phyloP scores from a whole-genome alignment of 2,888 invertebrate species.

The Pogonocherus hispidulus region DNA sequence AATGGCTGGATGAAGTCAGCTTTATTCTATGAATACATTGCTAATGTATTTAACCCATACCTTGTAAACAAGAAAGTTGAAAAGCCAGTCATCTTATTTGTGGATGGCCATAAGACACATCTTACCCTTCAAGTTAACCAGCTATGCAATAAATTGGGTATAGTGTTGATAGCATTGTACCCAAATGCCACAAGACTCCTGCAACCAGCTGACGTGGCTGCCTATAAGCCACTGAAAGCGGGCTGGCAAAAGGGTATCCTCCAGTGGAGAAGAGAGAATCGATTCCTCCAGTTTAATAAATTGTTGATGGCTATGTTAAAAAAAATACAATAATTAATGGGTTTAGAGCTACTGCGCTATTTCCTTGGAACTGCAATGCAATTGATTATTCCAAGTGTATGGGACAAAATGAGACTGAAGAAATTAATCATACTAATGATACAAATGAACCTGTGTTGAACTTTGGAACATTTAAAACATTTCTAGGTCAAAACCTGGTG shows the following conservation, averaged over 20 bases:
- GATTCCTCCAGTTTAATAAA: background rate
- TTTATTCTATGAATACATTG: conserved; percentile 37
- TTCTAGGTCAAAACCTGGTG: too few species aligned
- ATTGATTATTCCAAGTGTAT: background rate
- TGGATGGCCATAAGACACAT: conserved; percentile 36
- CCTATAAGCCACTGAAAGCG: conserved; percentile 51
- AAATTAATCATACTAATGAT: too few species aligned
- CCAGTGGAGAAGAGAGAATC: background rate
- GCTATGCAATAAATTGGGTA: conserved; percentile 36
- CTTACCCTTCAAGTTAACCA: too few species aligned
- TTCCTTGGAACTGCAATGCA: background rate
- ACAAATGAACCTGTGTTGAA: too few species aligned
- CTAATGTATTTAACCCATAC: conserved; percentile 31
- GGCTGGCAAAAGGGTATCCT: conserved; percentile 40
- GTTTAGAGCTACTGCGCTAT: background rate
- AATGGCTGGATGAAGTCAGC: conserved; percentile 45
- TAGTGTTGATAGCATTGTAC: conserved; percentile 53
- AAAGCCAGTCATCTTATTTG: too few species aligned
- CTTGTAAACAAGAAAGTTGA: too few species aligned
- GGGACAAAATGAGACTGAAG: too few species aligned
- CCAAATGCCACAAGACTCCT: conserved; percentile 52
- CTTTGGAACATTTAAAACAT: too few species aligned
- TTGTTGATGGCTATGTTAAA: background rate
- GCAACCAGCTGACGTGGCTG: conserved; percentile 51
- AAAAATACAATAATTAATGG: background rate